Percentiles rank a stretch among this genome's conserved stretches.
Conservation (phyloP, 2,888 invertebrate species). For the Ectemnius cavifrons region DNA sequence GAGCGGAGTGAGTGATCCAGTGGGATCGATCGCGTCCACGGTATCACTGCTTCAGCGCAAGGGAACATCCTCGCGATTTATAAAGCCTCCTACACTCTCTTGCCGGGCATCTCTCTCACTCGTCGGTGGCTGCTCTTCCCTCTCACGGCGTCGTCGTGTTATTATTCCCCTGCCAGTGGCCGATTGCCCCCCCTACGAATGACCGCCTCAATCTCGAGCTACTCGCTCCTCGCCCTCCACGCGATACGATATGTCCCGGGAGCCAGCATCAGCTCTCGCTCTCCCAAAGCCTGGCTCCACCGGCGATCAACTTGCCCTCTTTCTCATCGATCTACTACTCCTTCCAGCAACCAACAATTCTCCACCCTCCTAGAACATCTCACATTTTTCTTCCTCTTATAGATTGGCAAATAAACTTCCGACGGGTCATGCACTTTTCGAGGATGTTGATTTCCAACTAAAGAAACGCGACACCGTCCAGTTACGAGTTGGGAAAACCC, state of each 20-base stretch:
- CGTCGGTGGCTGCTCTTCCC: constrained; percentile 36
- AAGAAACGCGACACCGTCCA: neutral
- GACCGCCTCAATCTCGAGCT: constrained; percentile 36
- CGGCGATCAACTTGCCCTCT: too few relatives aligned
- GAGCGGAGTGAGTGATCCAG: constrained; percentile 4
- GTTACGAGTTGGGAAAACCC: neutral
- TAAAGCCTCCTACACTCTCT: constrained; percentile 63
- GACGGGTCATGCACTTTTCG: too few relatives aligned
- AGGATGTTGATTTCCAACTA: too few relatives aligned
- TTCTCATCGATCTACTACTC: too few relatives aligned
- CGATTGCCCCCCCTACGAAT: constrained; percentile 31
- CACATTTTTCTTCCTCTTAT: too few relatives aligned
- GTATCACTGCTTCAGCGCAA: constrained; percentile 60
- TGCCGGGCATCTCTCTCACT: constrained; percentile 41
- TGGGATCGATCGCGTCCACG: constrained; percentile 51
- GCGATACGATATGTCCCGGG: neutral
- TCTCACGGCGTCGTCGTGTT: constrained; percentile 56
- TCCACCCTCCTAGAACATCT: too few relatives aligned
- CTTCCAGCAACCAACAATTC: too few relatives aligned
- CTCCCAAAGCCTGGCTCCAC: too few relatives aligned
- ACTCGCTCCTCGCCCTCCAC: constrained; percentile 16
- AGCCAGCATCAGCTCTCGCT: too few relatives aligned
- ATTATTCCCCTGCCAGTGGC: constrained; percentile 62
- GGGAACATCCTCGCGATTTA: constrained; percentile 69
- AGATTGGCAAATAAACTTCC: too few relatives aligned